These are phyloP conservation scores for Bolinopsis microptera DNA, from an alignment of 37 sponge, comb jelly and placozoan genomes.

Conservation along the genomic window DNA sequence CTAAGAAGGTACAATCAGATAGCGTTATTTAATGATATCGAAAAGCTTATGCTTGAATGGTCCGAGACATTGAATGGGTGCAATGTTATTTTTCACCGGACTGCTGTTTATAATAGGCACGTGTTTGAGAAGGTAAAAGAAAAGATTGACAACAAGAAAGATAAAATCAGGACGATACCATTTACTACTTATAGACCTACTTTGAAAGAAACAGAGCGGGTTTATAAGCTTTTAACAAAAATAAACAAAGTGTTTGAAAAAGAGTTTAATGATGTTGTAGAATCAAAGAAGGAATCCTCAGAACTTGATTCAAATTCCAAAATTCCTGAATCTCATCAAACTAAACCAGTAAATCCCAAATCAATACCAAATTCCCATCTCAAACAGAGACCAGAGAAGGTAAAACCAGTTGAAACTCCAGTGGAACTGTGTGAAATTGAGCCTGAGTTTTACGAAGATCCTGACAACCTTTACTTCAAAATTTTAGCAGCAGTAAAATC, in stretches of 20 bases:
- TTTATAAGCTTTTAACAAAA: conserved; percentile 69
- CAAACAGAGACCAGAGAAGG: background rate
- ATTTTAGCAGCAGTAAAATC: background rate
- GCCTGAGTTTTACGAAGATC: background rate
- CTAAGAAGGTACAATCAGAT: conserved; percentile 16
- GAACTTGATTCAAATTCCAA: background rate
- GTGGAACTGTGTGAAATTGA: too few relatives aligned
- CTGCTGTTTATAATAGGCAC: conserved; percentile 70
- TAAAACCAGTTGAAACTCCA: background rate
- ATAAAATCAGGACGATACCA: conserved; percentile 76
- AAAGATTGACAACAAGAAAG: conserved; percentile 61
- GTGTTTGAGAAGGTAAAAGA: conserved; percentile 59
- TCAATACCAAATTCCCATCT: conserved; percentile 58
- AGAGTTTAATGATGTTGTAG: conserved; percentile 1
- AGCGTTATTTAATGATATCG: conserved; percentile 70
- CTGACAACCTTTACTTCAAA: background rate
- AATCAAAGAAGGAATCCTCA: background rate
- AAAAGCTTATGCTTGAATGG: conserved; percentile 76
- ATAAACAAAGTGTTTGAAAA: background rate
- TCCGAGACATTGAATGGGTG: conserved; percentile 63
- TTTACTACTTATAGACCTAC: conserved; percentile 86
- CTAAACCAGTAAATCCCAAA: background rate
- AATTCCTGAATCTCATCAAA: background rate
- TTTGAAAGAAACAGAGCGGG: conserved; percentile 77
- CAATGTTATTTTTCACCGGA: conserved; percentile 73